Evolutionary conservation across 2,113 vertebrate genomes (phyloP).

Genomic region (Mesocricetus auratus): DNA sequence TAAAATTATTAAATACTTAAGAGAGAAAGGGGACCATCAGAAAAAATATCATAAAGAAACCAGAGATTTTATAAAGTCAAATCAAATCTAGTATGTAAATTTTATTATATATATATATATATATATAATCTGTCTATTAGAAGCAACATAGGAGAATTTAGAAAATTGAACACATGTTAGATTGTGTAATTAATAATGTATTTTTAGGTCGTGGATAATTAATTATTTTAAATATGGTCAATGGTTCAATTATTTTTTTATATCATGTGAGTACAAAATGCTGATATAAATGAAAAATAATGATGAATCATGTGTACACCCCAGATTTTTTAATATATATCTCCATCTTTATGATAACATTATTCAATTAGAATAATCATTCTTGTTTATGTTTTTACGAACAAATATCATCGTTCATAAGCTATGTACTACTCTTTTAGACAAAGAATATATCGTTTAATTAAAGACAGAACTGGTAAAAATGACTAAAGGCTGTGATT

Average conservation of each 20-base stretch:
- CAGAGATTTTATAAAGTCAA: neutral
- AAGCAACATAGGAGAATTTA: neutral
- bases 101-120: neutral
- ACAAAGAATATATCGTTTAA: neutral
- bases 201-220: neutral
- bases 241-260: neutral
- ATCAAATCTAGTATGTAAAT: neutral
- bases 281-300: neutral
- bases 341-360: neutral
- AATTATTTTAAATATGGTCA: neutral
- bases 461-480: constrained; percentile 28
- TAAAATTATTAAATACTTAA: neutral
- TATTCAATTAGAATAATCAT: neutral
- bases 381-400: neutral
- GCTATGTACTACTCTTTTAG: neutral
- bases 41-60: neutral
- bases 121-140: neutral
- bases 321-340: neutral
- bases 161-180: neutral
- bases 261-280: neutral
- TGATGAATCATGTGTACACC: neutral
- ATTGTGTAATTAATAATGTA: neutral
- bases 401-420: neutral
- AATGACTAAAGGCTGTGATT: constrained; percentile 54
- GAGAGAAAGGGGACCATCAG: neutral